Conservation (phyloP, 1,140 invertebrate genomes). For the Ceratosolen solmsi region DNA sequence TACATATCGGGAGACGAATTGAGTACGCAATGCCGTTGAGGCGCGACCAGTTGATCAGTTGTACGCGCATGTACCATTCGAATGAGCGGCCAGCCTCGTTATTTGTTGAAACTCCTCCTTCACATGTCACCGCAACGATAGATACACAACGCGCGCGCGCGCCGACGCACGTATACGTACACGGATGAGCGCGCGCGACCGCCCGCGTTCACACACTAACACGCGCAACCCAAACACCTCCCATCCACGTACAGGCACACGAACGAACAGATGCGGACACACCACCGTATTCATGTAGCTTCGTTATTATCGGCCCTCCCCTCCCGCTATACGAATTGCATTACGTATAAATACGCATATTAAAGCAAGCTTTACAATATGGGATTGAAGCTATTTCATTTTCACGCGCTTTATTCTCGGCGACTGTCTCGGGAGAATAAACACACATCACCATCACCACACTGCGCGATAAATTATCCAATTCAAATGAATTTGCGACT, state of each 20-base stretch:
- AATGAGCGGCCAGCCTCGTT: conserved; percentile 54
- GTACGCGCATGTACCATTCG: background rate
- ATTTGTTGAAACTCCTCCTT: conserved; percentile 51
- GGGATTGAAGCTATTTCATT: background rate
- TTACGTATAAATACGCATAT: conserved; percentile 19
- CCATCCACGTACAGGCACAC: background rate
- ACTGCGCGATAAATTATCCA: background rate
- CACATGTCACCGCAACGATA: conserved; percentile 48
- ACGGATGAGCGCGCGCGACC: background rate
- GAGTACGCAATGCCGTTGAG: background rate
- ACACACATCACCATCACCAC: background rate
- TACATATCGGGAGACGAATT: background rate
- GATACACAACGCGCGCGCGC: conserved; percentile 51
- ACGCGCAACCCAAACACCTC: background rate
- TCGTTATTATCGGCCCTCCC: conserved; percentile 36
- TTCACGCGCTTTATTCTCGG: conserved; percentile 15
- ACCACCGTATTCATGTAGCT: conserved; percentile 43
- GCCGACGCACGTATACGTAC: conserved; percentile 45
- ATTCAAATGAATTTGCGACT: conserved; percentile 23
- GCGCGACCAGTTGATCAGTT: background rate
- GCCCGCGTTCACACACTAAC: background rate
- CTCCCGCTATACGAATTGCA: conserved; percentile 5
- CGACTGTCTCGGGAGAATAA: conserved; percentile 27
- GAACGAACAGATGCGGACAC: background rate
- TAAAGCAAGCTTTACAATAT: background rate